Percentiles rank a stretch among this genome's conserved stretches.
Conservation (phyloP, 2,113 vertebrate species). For the Callionymus lyra region DNA sequence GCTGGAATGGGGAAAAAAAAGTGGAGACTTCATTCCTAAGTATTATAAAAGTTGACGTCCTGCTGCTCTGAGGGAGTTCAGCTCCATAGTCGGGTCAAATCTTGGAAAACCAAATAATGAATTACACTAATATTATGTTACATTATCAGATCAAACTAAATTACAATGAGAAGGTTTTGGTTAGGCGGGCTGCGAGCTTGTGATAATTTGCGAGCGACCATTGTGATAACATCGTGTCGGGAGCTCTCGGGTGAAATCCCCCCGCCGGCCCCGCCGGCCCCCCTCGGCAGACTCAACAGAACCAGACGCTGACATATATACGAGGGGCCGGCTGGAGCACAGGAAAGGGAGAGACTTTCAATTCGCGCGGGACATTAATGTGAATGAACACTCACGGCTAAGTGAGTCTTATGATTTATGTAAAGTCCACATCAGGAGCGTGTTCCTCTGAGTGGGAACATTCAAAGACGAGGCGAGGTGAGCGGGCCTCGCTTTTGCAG, state of each 20-base stretch:
- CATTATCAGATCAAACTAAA: conserved; percentile 48
- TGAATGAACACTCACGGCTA: conserved; percentile 42
- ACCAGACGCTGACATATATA: conserved; percentile 30
- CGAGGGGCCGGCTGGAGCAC: conserved; percentile 2
- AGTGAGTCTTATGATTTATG: conserved; percentile 47
- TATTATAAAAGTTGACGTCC: conserved; percentile 55
- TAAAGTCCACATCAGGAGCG: conserved; percentile 16
- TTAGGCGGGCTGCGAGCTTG: conserved; percentile 20
- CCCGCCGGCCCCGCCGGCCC: too few relatives aligned
- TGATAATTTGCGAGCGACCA: conserved; percentile 49
- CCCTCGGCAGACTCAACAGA: conserved; percentile 39
- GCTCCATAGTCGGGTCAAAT: conserved; percentile 32
- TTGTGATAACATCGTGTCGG: conserved; percentile 47
- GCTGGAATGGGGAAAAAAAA: conserved; percentile 26
- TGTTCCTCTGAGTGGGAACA: conserved; percentile 31
- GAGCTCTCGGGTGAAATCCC: conserved; percentile 25
- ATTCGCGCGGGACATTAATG: conserved; percentile 45
- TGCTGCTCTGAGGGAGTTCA: conserved; percentile 42
- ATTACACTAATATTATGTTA: conserved; percentile 51
- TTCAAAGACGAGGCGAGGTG: conserved; percentile 27
- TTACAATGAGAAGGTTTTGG: conserved; percentile 39
- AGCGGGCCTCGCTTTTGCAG: conserved; percentile 14
- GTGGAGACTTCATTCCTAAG: conserved; percentile 51
- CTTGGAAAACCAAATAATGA: conserved; percentile 48
- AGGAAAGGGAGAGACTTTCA: conserved; percentile 19